A percentile compares a stretch with the other conserved stretches of the same genome.
Evolutionary conservation across 2,797 vertebrate species (phyloP).

Genomic region (Microhierax caerulescens): DNA sequence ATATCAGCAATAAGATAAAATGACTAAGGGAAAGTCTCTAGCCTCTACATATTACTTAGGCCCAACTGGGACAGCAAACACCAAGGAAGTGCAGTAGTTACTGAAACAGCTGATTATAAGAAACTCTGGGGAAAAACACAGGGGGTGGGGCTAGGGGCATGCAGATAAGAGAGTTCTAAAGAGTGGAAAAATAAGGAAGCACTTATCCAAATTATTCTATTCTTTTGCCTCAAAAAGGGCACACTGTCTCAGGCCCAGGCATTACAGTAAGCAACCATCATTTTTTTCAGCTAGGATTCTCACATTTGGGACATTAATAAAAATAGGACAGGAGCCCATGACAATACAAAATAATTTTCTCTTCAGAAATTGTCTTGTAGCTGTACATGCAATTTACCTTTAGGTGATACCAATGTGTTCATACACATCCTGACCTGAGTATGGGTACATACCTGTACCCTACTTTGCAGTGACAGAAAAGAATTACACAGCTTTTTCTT

Average conservation of each 20-base stretch:
- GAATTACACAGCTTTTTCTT: neutral
- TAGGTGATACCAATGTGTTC: neutral
- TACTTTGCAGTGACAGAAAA: neutral
- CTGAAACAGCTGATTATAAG: neutral
- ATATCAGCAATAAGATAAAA: neutral
- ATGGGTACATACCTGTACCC: neutral
- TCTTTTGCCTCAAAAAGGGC: neutral
- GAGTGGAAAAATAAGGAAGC: neutral
- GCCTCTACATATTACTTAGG: neutral
- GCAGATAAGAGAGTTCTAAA: neutral
- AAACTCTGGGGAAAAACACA: neutral
- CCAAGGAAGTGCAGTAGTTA: neutral
- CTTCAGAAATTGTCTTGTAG: neutral
- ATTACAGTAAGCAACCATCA: neutral
- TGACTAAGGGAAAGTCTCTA: neutral
- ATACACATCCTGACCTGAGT: neutral
- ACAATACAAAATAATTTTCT: neutral
- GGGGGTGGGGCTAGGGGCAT: fast-evolving
- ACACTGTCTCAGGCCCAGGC: fast-evolving
- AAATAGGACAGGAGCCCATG: neutral
- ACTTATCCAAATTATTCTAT: neutral
- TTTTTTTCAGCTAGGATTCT: neutral
- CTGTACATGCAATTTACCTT: neutral
- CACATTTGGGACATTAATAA: neutral
- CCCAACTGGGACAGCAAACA: neutral